phyloP scores from a whole-genome alignment of 2,888 invertebrate genomes.

The Melitaea athalia region DNA sequence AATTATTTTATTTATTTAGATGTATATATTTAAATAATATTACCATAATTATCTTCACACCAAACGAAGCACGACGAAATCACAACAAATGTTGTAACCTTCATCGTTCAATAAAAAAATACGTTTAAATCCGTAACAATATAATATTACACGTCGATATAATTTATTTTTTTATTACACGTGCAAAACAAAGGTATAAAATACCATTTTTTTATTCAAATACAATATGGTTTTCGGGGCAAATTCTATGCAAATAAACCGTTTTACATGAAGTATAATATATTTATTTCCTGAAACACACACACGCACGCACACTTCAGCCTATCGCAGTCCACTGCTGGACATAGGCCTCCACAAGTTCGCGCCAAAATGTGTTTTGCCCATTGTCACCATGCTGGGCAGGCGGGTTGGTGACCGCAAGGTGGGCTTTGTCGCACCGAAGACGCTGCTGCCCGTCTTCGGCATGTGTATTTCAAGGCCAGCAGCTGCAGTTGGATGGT shows the following conservation, averaged over 20 bases:
- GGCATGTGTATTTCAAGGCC: too few relatives aligned
- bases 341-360: too few relatives aligned
- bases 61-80: conserved; percentile 7
- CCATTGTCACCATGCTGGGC: too few relatives aligned
- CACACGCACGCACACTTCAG: too few relatives aligned
- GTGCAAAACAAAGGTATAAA: neutral
- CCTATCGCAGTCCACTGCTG: too few relatives aligned
- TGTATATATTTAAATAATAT: neutral
- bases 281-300: too few relatives aligned
- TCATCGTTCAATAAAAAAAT: neutral
- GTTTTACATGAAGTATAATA: too few relatives aligned
- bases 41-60: conserved; percentile 22
- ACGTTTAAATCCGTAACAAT: neutral
- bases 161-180: conserved; percentile 11
- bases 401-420: too few relatives aligned
- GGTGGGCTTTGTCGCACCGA: too few relatives aligned
- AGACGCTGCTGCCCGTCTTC: too few relatives aligned
- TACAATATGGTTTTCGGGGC: neutral
- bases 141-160: conserved; percentile 17
- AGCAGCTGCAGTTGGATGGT: too few relatives aligned
- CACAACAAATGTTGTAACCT: conserved; percentile 9
- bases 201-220: neutral
- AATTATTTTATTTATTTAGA: neutral
- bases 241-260: neutral
- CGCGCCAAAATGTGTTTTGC: too few relatives aligned